These are phyloP conservation scores for Amia ocellicauda DNA, from an alignment of 2,113 vertebrate genomes.

Conservation along the genomic window DNA sequence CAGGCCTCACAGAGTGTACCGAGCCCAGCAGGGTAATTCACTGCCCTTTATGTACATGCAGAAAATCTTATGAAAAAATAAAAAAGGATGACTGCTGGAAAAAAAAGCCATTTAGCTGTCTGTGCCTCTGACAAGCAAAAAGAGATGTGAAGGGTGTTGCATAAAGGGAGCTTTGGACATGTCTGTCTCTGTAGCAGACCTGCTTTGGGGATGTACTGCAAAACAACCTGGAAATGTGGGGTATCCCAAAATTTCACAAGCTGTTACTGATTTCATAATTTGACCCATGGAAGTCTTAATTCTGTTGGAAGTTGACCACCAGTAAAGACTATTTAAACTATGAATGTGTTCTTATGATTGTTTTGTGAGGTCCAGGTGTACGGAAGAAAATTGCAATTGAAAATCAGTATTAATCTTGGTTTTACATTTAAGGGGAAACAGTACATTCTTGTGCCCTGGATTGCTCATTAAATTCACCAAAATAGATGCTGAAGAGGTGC, in stretches of 20 bases:
- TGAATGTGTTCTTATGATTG: too few relatives aligned
- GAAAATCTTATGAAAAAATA: conserved; percentile 34
- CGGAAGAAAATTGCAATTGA: too few relatives aligned
- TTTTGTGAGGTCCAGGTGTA: too few relatives aligned
- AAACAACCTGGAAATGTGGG: too few relatives aligned
- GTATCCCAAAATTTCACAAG: background rate
- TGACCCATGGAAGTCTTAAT: background rate
- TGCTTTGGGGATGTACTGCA: background rate
- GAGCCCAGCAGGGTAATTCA: conserved; percentile 46
- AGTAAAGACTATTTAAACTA: too few relatives aligned
- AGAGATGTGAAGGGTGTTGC: background rate
- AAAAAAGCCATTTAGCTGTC: conserved; percentile 12
- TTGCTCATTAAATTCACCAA: too few relatives aligned
- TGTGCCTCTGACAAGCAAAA: background rate
- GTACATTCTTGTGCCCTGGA: too few relatives aligned
- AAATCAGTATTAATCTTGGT: too few relatives aligned
- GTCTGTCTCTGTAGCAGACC: background rate
- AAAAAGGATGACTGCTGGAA: conserved; percentile 12
- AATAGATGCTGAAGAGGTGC: too few relatives aligned
- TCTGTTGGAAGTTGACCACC: too few relatives aligned
- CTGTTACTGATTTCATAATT: background rate
- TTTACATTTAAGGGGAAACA: too few relatives aligned
- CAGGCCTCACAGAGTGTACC: conserved; percentile 22
- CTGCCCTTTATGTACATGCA: conserved; percentile 42
- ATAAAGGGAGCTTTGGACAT: background rate